These are phyloP conservation scores for Hipposideros larvatus DNA, from an alignment of 2,797 vertebrate species.

Conservation along the genomic window DNA sequence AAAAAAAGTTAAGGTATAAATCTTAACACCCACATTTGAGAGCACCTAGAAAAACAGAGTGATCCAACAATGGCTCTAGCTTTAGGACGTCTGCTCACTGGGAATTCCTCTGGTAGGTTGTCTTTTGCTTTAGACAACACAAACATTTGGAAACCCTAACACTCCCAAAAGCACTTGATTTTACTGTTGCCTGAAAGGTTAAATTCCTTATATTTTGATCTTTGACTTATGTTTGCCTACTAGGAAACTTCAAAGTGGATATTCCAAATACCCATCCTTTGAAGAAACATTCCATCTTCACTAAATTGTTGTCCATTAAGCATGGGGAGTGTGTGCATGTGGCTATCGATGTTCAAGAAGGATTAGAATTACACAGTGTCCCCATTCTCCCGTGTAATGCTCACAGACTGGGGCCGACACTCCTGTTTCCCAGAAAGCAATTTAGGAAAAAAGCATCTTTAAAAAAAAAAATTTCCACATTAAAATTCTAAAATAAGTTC, in stretches of 20 bases:
- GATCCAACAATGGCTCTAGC: not conserved
- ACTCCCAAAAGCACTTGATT: conserved; percentile 5
- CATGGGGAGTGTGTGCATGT: not conserved
- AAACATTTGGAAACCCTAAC: conserved; percentile 48
- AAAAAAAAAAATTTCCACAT: not conserved
- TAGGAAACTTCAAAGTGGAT: not conserved
- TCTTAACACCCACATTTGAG: not conserved
- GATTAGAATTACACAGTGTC: not conserved
- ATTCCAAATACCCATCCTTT: not conserved
- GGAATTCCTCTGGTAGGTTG: conserved; percentile 9
- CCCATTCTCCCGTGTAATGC: not conserved
- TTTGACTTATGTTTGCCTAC: not conserved
- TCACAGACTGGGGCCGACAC: not conserved
- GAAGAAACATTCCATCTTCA: not conserved
- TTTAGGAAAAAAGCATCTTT: not conserved
- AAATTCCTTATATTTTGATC: not conserved
- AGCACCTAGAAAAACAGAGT: not conserved
- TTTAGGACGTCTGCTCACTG: not conserved
- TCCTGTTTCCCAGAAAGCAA: not conserved
- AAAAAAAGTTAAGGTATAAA: not conserved
- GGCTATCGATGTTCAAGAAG: not conserved
- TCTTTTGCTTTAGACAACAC: conserved; percentile 43
- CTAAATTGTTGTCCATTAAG: not conserved
- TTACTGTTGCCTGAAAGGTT: conserved; percentile 27
- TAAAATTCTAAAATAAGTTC: not conserved